Percentiles rank a stretch among this genome's conserved stretches.
Evolutionary conservation across 35 echinoderm and acorn worm species (phyloP).

Genomic region (Heliocidaris erythrogramma): DNA sequence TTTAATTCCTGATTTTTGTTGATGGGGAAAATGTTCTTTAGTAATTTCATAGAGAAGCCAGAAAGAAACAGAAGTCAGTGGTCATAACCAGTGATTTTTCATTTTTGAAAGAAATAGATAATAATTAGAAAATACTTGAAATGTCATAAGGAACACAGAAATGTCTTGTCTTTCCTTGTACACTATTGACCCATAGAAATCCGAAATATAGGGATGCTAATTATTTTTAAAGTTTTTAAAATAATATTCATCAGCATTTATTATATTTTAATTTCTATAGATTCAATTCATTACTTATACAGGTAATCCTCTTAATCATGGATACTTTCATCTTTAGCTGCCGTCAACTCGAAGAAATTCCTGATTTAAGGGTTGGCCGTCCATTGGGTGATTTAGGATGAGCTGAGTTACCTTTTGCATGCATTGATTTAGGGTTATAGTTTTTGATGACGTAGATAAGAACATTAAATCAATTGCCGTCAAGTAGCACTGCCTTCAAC

Average conservation of each 20-base stretch:
- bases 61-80: no score
- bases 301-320: background rate
- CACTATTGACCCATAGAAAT: no score
- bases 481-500: background rate
- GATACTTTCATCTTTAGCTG: background rate
- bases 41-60: background rate
- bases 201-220: no score
- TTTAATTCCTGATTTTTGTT: background rate
- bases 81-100: no score
- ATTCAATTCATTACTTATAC: background rate
- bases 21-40: background rate
- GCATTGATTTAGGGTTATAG: background rate
- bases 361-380: background rate
- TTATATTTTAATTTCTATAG: background rate
- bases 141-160: no score
- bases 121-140: no score
- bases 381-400: background rate
- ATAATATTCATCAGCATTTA: no score
- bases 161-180: no score
- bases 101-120: no score
- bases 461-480: conserved; percentile 4
- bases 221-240: no score
- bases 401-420: background rate
- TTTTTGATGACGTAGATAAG: conserved; percentile 18
- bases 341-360: background rate